Evolutionary conservation across 2,113 vertebrate species (phyloP), one percentile per base, ranked within the genome.

Genomic region (Passer domesticus): DNA sequence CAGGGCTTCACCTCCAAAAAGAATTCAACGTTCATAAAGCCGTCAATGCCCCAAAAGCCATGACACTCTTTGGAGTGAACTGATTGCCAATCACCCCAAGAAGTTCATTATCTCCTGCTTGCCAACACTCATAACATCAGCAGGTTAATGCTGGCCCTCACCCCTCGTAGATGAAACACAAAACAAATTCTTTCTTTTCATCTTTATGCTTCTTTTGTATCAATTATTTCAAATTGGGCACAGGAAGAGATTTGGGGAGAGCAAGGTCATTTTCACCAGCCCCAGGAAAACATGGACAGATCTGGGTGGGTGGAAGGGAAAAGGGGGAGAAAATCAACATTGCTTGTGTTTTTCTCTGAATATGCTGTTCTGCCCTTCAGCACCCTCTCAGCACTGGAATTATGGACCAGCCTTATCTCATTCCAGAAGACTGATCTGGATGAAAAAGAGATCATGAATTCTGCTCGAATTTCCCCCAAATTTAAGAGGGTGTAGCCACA

Each of bases 131-230:
- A n/a, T 0, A 1, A 62, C 24, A 52, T 15, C 56, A 78, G 10
- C n/a, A 79, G 24, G 23, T 39, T 35, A 47, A 74, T 13, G 41
- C 14, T 33, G 23, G 3, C 35, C 59, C 44, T 60, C 19, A 15
- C 6, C 6, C 8, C 52, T 81, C 2, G 0, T 0, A 47, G 33
- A 27, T 33, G 12, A 83, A 60, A 62, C 5, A 8, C 0, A 6
- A 73, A 67, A 60, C 15, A 10, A 47, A 10, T 6, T 31, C 18
- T 6, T 60, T 8, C 24, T 87, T 82, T 58, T 58, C 28, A 53
- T 6, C 19, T 21, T 74, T 30, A 33, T 18, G 15, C 27, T 66
- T 13, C 11, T 63, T 66, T 59, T 49, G 33, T 13, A 70, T 13
- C 19, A 19, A 30, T 63, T 43, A 15, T 39, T 84, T 91, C 21